Base-by-base conservation (phyloP, 2,888 invertebrate genomes). In the Petrophora chlorosata region DNA sequence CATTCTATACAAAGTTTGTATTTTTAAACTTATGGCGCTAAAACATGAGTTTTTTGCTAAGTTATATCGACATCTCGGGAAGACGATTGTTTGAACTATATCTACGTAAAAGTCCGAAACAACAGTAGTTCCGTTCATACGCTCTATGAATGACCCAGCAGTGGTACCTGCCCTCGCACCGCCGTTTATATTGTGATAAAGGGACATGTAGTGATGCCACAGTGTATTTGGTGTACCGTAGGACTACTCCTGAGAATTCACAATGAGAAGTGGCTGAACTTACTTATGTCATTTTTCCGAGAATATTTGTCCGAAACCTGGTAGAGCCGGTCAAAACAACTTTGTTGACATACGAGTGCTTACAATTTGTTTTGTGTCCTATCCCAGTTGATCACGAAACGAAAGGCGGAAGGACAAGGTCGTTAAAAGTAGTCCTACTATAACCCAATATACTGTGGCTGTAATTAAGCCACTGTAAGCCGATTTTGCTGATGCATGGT, bases 151-250 rank as follows among this genome's bases (percentile, higher is more conserved):
- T 35, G 40, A 22, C 28, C 46, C 14, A 16, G 8, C 13, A 49
- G 46, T 39, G 34, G 47, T 42, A 29, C 15, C 25, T 7, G 2
- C 12, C 26, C 47, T 52, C 34, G 19, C 29, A 14, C 12, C 16
- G 45, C 42, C 42, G 49, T 50, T 49, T 48, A 35, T 43, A 48
- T 35, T 57, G 56, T 54, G 55, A 56, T 59, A 34, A 46, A 39
- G 26, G 45, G 23, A 45, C 12, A 13, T 16, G 40, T 25, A 46
- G 39, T 46, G 34, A 36, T 36, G 50, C 34, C 50, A 48, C 46
- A 60, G 47, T 54, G 44, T 43, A 44, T 42, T 33, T 36, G 16
- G 13, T n/a, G 15, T 22, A 46, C 17, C 16, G 36, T 38, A 34
- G 30, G 12, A 35, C 22, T 10, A 17, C 23, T 10, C 3, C n/a